Base-by-base conservation (phyloP, 2,888 invertebrate species). In the Drosophila limbata region DNA sequence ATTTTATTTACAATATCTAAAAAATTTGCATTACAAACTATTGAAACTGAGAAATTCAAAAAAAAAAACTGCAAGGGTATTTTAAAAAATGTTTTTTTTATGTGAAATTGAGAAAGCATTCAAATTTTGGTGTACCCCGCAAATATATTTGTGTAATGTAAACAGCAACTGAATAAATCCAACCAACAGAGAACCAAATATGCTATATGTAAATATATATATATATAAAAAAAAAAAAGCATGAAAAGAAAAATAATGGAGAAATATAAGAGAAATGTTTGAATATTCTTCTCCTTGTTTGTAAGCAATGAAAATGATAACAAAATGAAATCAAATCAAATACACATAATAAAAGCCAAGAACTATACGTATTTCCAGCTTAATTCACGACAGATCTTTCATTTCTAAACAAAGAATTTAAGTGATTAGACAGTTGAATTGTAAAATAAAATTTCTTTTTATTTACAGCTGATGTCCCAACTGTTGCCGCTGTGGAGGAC, bases 341-440 rank as follows among this genome's bases (percentile, higher is more conserved):
- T 68, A 77, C 45, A 68, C 37, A 28, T 47, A 77, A 77, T 69
- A 73, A 77, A 73, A 69, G 61, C 59, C 73, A 65, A 69, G 69
- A 77, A 66, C 60, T 73, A 77, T 66, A 61, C 69, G 78, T 77
- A 77, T 77, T 77, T 73, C 62, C 73, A 69, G 69, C 73, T 66
- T 75, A 60, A 76, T n/a, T 33, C 25, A 35, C 48, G 21, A 1
- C 31, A 25, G 33, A 8, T 59, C 50, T 63, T 64, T 56, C 10
- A 52, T 42, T 60, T 55, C 6, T 10, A 35, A 21, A 31, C 33
- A n/a, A 2, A 31, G 31, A 8, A 8, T 2, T 13, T 8, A 55
- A 3, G 3, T 15, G 1, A 39, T 9, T 11, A 2, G 19, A 5
- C 11, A 31, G 5, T 33, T 13, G 9, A 3, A 19, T 13, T 6